Evolutionary conservation across 2,888 invertebrate species (phyloP).

Genomic region (Achlya flavicornis): DNA sequence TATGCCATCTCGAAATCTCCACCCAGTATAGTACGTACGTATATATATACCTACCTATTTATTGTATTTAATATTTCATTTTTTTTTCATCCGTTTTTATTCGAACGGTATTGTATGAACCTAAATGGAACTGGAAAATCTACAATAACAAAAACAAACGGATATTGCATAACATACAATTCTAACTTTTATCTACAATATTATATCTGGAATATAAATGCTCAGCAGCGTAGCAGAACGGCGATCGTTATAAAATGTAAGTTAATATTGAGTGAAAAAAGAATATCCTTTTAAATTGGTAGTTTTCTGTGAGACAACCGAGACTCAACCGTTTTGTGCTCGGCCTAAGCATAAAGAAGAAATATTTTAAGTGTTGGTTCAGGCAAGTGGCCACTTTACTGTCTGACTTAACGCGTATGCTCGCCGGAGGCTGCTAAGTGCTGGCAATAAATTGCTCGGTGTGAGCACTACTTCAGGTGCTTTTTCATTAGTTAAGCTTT

Average conservation of each 20-base stretch:
- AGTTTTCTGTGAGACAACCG: background rate
- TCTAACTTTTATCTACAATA: constrained; percentile 5
- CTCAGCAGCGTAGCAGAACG: background rate
- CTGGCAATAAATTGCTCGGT: constrained; percentile 69
- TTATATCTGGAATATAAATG: constrained; percentile 5
- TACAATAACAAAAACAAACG: background rate
- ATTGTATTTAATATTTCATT: background rate
- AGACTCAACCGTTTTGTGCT: constrained; percentile 22
- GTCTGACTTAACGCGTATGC: constrained; percentile 57
- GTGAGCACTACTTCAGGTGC: constrained; percentile 67
- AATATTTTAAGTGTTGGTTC: constrained; percentile 47
- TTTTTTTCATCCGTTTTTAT: background rate
- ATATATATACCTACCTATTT: no score
- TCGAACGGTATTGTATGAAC: background rate
- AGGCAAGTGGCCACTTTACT: constrained; percentile 51
- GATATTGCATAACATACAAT: constrained; percentile 8
- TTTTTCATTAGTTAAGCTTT: constrained; percentile 65
- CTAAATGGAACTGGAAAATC: background rate
- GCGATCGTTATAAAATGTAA: constrained; percentile 4
- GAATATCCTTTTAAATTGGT: background rate
- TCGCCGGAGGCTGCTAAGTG: constrained; percentile 67
- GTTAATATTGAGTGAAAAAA: constrained; percentile 3
- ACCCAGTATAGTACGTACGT: no score
- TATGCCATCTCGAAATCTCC: no score
- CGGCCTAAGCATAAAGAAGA: constrained; percentile 28